Evolutionary conservation across 2,113 vertebrate genomes (phyloP).

Genomic region (Propithecus coquereli): DNA sequence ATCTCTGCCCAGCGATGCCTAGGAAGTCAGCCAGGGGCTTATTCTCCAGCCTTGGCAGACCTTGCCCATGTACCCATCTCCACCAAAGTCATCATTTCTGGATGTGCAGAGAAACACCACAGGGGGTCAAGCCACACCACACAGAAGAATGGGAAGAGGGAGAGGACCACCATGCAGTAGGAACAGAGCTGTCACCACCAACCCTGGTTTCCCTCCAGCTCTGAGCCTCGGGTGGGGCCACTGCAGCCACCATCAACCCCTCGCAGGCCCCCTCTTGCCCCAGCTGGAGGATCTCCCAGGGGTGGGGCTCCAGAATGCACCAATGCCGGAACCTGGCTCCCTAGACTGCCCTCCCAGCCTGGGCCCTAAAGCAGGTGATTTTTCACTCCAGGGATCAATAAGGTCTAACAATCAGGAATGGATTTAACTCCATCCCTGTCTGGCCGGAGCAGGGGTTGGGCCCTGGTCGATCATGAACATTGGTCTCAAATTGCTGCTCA

Average conservation of each 20-base stretch:
- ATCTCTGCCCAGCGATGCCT: neutral
- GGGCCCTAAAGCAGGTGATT: slow-evolving; percentile 62
- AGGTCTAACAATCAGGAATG: slow-evolving; percentile 79
- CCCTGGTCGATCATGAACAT: slow-evolving; percentile 75
- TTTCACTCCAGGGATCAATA: slow-evolving; percentile 81
- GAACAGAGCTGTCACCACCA: slow-evolving; percentile 44
- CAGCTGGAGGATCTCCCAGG: slow-evolving; percentile 64
- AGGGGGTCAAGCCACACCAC: slow-evolving; percentile 37
- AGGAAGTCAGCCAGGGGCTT: neutral
- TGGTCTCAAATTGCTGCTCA: slow-evolving; percentile 80
- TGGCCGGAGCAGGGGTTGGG: slow-evolving; percentile 71
- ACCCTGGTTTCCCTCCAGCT: slow-evolving; percentile 62
- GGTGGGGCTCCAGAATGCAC: slow-evolving; percentile 31
- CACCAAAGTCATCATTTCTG: neutral
- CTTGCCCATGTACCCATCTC: slow-evolving; percentile 5
- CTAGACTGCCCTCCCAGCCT: slow-evolving; percentile 63
- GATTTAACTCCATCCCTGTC: slow-evolving; percentile 72
- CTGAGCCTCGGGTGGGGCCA: neutral
- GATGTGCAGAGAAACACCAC: slow-evolving; percentile 62
- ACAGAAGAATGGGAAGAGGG: neutral
- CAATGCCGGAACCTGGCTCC: neutral
- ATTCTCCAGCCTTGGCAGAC: neutral
- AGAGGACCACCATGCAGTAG: slow-evolving; percentile 21
- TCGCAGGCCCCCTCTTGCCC: neutral
- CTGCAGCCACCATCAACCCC: neutral